Evolutionary conservation across 1,140 invertebrate genomes (phyloP).

Genomic region (Ruditapes philippinarum): DNA sequence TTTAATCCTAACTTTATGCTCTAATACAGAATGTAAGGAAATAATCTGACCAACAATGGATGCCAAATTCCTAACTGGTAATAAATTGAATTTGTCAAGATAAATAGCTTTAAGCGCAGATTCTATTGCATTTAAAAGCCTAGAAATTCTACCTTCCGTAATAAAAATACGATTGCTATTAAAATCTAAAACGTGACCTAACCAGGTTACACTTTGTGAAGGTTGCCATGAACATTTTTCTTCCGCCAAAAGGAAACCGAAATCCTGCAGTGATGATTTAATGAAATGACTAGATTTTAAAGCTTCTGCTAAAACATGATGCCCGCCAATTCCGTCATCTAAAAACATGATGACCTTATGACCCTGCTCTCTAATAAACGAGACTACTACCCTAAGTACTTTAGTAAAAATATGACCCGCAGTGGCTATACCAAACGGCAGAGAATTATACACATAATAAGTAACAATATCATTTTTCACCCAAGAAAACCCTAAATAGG

Average conservation of each 20-base stretch:
- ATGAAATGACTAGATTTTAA: no score
- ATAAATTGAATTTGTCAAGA: not conserved
- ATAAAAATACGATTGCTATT: not conserved
- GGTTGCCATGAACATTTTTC: slow-evolving; percentile 50
- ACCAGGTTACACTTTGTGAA: slow-evolving; percentile 15
- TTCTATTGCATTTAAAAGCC: not conserved
- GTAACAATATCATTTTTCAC: not conserved
- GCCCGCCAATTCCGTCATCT: no score
- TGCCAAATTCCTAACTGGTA: not conserved
- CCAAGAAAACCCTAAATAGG: not conserved
- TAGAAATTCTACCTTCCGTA: not conserved
- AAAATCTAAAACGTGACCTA: slow-evolving; percentile 49
- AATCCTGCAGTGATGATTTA: not conserved
- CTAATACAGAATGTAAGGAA: slow-evolving; percentile 44
- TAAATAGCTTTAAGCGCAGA: not conserved
- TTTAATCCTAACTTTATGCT: not conserved
- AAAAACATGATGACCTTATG: no score
- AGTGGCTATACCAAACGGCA: not conserved
- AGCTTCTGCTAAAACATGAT: not conserved
- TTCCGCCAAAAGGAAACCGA: slow-evolving; percentile 42
- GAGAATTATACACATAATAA: not conserved
- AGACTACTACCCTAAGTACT: no score
- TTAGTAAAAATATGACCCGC: no score
- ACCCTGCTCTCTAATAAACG: no score
- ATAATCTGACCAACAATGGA: slow-evolving; percentile 19